Base-by-base conservation (phyloP, 2,113 vertebrate genomes). In the Rhombomys opimus region DNA sequence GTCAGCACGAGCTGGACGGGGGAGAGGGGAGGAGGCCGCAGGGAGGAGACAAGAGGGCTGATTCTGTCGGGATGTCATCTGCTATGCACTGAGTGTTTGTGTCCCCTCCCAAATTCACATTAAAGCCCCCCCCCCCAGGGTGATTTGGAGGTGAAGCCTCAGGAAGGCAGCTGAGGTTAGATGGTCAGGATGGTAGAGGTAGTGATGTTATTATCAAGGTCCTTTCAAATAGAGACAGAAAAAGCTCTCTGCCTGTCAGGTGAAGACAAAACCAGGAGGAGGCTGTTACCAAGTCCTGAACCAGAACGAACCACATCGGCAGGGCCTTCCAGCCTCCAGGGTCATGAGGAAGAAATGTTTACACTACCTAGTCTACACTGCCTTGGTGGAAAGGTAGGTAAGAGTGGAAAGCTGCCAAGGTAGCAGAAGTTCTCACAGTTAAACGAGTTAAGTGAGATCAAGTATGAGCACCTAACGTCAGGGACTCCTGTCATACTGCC, bases 31-130 rank as follows among this genome's bases (percentile, higher is more conserved):
- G 5, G 0, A 1, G 8, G 38, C 6, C 41, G 5, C 57, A 15
- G 14, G 57, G 30, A 41, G 5, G 3, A 61, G 17, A 82, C 41
- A 91, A 93, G 87, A 2, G 1, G 23, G 1, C 35, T 73, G 52
- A 70, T 25, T 76, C 94, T 88, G 94, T 87, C 87, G 54, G 91
- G 68, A 76, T 63, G 82, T 50, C 92, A 89, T 70, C 73, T 89
- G 54, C 68, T 65, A 27, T 23, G 13, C 68, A 46, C 20, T 54
- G 41, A 14, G n/a, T 46, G 35, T 57, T 20, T 35, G 18, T 17
- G 2, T 30, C 46, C 50, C 54, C 46, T 61, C 67, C 22, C n/a
- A 54, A 35, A 89, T 30, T 15, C 77, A 23, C 1, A 13, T 2
- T 70, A 82, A 91, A 68, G 15, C 54, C 52, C 73, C 18, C 13